These are phyloP conservation scores for Anolis sagrei DNA, from an alignment of 2,113 vertebrate species.

Conservation along the genomic window DNA sequence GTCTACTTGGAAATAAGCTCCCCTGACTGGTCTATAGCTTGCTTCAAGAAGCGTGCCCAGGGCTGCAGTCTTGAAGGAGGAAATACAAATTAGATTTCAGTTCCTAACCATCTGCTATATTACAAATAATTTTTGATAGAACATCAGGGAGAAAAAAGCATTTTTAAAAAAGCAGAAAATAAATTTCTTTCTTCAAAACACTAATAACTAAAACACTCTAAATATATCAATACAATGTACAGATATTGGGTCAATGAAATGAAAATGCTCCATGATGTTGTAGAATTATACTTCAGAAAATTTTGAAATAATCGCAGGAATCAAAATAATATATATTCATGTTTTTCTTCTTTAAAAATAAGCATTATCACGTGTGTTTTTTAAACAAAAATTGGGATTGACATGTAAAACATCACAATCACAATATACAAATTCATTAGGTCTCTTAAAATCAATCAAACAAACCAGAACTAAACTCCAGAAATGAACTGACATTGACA, in stretches of 20 bases:
- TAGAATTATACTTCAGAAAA: constrained; percentile 44
- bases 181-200: constrained; percentile 60
- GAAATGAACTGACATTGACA: constrained; percentile 87
- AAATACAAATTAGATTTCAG: constrained; percentile 47
- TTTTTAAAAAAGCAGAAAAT: constrained; percentile 57
- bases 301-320: constrained; percentile 45
- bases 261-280: constrained; percentile 59
- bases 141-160: constrained; percentile 34
- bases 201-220: constrained; percentile 61
- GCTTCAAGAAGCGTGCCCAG: background rate
- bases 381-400: constrained; percentile 81
- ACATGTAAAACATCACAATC: constrained; percentile 93
- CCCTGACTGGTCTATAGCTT: constrained; percentile 1
- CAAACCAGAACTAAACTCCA: constrained; percentile 75
- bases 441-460: constrained; percentile 78
- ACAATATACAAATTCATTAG: constrained; percentile 92
- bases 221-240: constrained; percentile 46
- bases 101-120: constrained; percentile 24
- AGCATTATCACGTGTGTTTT: constrained; percentile 75
- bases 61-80: constrained; percentile 38
- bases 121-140: constrained; percentile 44
- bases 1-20: constrained; percentile 1
- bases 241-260: constrained; percentile 62
- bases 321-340: constrained; percentile 70
- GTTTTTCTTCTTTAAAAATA: constrained; percentile 62